A percentile compares a stretch with the other conserved stretches of the same genome.
These are phyloP conservation scores for Heteromyza rotundicornis DNA, from an alignment of 2,888 invertebrate species.

Conservation along the genomic window DNA sequence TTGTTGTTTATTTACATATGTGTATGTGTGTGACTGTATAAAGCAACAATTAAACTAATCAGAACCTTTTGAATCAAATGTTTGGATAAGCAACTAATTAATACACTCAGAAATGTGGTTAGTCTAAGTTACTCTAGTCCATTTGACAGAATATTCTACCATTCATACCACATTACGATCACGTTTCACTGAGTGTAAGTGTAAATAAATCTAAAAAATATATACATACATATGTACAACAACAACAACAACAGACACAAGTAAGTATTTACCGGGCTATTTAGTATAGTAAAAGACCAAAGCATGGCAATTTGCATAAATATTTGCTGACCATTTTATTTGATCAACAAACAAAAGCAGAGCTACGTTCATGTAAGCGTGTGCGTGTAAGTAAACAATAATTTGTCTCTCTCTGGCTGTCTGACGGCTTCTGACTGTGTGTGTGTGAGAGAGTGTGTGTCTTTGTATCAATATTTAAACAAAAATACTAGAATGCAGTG, in stretches of 20 bases:
- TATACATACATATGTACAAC: background rate
- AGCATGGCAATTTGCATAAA: constrained; percentile 1
- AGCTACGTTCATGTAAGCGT: background rate
- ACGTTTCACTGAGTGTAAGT: background rate
- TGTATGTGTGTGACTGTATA: no score
- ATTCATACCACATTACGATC: no score
- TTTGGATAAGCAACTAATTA: no score
- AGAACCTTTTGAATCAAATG: no score
- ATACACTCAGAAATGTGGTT: no score
- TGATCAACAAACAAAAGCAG: constrained; percentile 10
- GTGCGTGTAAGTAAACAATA: background rate
- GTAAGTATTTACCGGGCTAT: background rate
- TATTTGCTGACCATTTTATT: constrained; percentile 11
- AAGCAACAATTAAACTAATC: no score
- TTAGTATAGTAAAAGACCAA: background rate
- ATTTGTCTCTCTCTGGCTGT: no score
- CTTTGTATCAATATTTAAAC: background rate
- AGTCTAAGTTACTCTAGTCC: no score
- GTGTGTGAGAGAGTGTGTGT: background rate
- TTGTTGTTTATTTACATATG: no score
- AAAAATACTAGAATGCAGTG: background rate
- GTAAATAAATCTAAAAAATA: background rate
- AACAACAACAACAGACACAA: background rate
- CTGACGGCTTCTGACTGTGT: no score
- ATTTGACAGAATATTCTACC: no score